Conservation (phyloP, 2,113 vertebrate genomes). For the Callionymus lyra region DNA sequence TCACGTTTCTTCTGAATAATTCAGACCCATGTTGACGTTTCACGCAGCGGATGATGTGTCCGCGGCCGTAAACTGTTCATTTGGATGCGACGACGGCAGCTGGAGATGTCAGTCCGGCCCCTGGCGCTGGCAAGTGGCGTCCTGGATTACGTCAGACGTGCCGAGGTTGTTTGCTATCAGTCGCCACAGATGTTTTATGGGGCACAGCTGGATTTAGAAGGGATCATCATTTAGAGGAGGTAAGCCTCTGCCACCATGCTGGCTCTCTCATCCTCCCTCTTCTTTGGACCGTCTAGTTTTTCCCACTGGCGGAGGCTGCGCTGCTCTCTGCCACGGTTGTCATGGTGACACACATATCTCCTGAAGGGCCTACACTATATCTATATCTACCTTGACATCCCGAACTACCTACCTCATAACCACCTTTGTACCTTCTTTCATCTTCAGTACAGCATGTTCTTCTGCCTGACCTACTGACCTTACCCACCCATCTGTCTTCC, state of each 20-base stretch:
- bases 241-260: constrained; percentile 30
- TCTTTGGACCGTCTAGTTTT: constrained; percentile 5
- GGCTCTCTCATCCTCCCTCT: constrained; percentile 1
- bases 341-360: too few relatives aligned
- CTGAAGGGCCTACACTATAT: too few relatives aligned
- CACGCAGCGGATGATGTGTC: constrained; percentile 41
- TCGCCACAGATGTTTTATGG: constrained; percentile 10
- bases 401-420: too few relatives aligned
- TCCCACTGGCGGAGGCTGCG: too few relatives aligned
- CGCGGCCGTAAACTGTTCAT: constrained; percentile 7
- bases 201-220: constrained; percentile 23
- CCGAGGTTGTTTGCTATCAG: constrained; percentile 20
- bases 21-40: constrained; percentile 52
- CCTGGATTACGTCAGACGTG: constrained; percentile 18
- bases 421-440: too few relatives aligned
- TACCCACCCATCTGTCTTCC: too few relatives aligned
- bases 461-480: too few relatives aligned
- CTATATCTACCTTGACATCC: too few relatives aligned
- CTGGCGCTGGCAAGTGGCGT: constrained; percentile 12
- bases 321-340: too few relatives aligned
- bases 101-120: constrained; percentile 27
- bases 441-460: too few relatives aligned
- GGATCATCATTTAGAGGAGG: constrained; percentile 34
- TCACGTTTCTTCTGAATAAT: constrained; percentile 65
- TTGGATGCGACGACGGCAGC: constrained; percentile 7